phyloP scores from a whole-genome alignment of 2,888 invertebrate species.

The Sylvicola fuscatus region DNA sequence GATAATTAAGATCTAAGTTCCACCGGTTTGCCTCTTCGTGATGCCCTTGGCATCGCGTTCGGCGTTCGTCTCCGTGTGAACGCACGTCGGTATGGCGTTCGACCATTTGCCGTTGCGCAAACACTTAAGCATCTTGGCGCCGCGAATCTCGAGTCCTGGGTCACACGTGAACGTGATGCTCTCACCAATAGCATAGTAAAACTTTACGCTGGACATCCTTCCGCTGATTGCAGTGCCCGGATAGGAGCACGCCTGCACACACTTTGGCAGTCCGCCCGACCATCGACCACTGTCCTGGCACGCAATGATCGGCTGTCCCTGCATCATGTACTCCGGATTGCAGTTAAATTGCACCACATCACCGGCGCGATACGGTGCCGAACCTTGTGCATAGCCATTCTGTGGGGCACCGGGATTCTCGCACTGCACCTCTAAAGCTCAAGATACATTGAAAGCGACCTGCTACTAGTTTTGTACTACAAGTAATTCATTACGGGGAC shows the following conservation, averaged over 20 bases:
- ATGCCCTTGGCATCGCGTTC: background rate
- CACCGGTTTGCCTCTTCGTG: no score
- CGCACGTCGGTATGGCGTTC: conserved; percentile 60
- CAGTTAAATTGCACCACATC: conserved; percentile 77
- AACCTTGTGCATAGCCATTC: conserved; percentile 60
- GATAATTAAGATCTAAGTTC: no score
- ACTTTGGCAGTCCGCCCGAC: conserved; percentile 68
- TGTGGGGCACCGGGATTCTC: conserved; percentile 51
- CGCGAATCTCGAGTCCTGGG: conserved; percentile 49
- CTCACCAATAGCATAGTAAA: conserved; percentile 72
- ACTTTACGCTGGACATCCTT: conserved; percentile 68
- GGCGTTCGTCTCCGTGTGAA: conserved; percentile 9
- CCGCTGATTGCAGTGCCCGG: conserved; percentile 74
- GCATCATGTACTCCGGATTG: conserved; percentile 72
- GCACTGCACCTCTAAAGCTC: conserved; percentile 51
- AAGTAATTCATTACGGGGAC: no score
- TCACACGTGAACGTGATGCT: conserved; percentile 70
- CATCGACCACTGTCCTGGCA: conserved; percentile 76
- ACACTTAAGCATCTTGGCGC: conserved; percentile 60
- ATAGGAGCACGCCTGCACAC: conserved; percentile 71
- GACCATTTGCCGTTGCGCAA: conserved; percentile 72
- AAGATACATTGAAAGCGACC: no score
- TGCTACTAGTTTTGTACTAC: no score
- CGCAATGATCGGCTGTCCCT: conserved; percentile 73
- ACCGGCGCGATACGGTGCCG: conserved; percentile 59